A percentile compares a stretch with the other conserved stretches of the same genome.
These are phyloP conservation scores for Atta texana DNA, from an alignment of 1,140 invertebrate species.

Conservation along the genomic window DNA sequence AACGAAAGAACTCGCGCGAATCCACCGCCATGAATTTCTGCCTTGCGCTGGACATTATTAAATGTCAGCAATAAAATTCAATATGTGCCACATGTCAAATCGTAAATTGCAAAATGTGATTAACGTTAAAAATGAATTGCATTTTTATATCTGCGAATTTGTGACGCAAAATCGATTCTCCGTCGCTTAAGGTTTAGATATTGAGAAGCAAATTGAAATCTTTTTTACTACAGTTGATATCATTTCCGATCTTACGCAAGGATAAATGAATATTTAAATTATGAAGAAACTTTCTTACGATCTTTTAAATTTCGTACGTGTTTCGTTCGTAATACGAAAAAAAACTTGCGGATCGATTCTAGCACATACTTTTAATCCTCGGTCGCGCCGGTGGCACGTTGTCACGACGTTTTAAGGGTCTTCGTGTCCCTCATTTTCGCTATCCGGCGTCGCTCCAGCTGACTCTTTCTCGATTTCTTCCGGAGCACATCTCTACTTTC, in stretches of 20 bases:
- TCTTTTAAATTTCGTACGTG: neutral
- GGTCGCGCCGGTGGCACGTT: constrained; percentile 36
- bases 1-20: neutral
- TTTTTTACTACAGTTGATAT: neutral
- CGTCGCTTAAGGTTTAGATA: neutral
- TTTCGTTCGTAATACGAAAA: neutral
- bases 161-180: constrained; percentile 2
- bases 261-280: constrained; percentile 1
- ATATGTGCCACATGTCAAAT: neutral
- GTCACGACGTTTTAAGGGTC: constrained; percentile 62
- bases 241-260: neutral
- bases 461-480: constrained; percentile 71
- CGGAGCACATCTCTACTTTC: constrained; percentile 46
- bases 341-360: constrained; percentile 3
- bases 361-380: constrained; percentile 43
- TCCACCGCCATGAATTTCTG: neutral
- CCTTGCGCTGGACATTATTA: neutral
- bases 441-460: constrained; percentile 17
- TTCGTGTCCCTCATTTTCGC: constrained; percentile 69
- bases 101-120: neutral
- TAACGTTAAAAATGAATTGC: constrained; percentile 11
- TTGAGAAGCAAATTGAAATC: constrained; percentile 5
- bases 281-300: neutral
- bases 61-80: neutral
- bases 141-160: neutral